Evolutionary conservation across 2,888 invertebrate species (phyloP).

Genomic region (Erpobdella octoculata): DNA sequence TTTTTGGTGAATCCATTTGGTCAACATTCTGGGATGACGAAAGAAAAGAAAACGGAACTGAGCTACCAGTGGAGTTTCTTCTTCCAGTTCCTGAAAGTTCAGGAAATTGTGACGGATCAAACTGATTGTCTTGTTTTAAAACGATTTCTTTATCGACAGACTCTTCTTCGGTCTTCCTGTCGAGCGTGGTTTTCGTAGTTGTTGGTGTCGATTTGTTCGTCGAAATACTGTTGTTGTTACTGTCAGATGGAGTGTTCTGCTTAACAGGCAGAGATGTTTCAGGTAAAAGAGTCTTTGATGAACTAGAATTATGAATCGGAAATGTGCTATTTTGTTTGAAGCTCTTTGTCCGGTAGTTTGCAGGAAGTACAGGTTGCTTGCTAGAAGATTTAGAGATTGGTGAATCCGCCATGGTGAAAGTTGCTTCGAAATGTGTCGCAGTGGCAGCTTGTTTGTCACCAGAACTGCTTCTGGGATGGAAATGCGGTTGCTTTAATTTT

Average conservation of each 20-base stretch:
- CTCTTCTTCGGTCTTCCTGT: neutral
- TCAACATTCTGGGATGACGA: neutral
- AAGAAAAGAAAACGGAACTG: neutral
- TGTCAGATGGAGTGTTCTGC: too few relatives aligned
- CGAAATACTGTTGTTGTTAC: neutral
- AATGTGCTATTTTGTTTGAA: neutral
- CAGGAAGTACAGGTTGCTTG: neutral
- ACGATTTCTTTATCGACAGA: neutral
- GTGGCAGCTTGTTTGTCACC: neutral
- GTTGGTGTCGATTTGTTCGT: neutral
- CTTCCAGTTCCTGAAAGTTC: neutral
- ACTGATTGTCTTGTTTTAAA: slow-evolving; percentile 7
- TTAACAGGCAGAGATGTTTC: neutral
- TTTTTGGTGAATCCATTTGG: neutral
- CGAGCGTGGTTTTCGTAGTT: neutral
- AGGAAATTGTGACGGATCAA: slow-evolving; percentile 15
- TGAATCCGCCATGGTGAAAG: neutral
- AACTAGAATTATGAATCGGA: neutral
- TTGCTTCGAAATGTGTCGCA: neutral
- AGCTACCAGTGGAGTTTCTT: slow-evolving; percentile 11
- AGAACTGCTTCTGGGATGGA: neutral
- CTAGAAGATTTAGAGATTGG: neutral
- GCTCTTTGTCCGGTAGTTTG: neutral
- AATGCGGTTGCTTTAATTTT: slow-evolving; percentile 1
- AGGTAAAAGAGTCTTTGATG: neutral